Percentiles rank a stretch among this genome's conserved stretches.
Evolutionary conservation across 2,888 invertebrate species (phyloP).

Genomic region (Hartigia nigra): DNA sequence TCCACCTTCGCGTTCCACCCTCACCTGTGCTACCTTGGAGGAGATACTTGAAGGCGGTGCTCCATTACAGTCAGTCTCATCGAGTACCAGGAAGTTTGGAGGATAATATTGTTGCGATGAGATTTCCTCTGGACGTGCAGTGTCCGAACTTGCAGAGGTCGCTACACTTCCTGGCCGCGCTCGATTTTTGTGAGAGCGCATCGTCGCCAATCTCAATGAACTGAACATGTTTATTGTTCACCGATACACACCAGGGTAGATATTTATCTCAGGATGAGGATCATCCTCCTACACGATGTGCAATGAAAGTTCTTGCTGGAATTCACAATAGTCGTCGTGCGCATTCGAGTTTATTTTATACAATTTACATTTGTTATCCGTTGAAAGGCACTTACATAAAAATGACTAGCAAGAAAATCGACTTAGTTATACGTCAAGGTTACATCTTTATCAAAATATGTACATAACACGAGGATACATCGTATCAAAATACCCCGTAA

Average conservation of each 20-base stretch:
- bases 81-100: conserved; percentile 47
- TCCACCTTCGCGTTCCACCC: conserved; percentile 82
- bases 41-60: conserved; percentile 69
- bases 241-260: neutral
- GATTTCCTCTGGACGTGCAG: conserved; percentile 51
- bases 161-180: conserved; percentile 62
- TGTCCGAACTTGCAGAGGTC: conserved; percentile 59
- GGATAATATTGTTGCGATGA: conserved; percentile 34
- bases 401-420: neutral
- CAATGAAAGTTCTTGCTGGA: neutral
- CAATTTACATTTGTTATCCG: conserved; percentile 6
- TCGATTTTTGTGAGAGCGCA: conserved; percentile 61
- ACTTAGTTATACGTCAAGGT: conserved; percentile 8
- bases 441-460: conserved; percentile 24
- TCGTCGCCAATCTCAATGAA: conserved; percentile 60
- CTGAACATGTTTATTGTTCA: conserved; percentile 57
- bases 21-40: conserved; percentile 82
- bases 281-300: neutral
- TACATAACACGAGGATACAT: conserved; percentile 20
- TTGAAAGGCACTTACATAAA: neutral
- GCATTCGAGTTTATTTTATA: conserved; percentile 19
- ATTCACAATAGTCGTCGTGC: neutral
- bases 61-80: conserved; percentile 41
- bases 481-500: conserved; percentile 22
- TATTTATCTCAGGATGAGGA: neutral